These are phyloP conservation scores for Natator depressus DNA, from an alignment of 2,113 vertebrate species.

Conservation along the genomic window DNA sequence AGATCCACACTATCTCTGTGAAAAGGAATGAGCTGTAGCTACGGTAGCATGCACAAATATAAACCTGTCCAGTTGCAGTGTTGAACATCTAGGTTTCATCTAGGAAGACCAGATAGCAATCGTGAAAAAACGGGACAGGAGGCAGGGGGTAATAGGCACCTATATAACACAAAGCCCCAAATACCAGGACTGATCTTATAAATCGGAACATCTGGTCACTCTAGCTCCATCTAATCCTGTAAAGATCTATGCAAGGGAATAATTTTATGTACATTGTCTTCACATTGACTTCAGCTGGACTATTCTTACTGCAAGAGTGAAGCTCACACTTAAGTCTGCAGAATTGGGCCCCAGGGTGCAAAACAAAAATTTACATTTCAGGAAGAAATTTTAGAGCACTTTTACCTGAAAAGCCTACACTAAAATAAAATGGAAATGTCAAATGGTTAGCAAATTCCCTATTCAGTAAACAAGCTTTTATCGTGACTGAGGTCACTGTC, in stretches of 20 bases:
- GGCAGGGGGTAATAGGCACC: too few species aligned
- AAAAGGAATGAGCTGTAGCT: background rate
- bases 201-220: too few species aligned
- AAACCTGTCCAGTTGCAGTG: background rate
- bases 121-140: too few species aligned
- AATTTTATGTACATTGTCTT: background rate
- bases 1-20: background rate
- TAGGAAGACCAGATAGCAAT: too few species aligned
- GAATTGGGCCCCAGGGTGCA: background rate
- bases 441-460: background rate
- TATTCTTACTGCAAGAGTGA: background rate
- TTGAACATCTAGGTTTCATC: background rate
- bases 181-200: too few species aligned
- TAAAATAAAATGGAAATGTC: background rate
- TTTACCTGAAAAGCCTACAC: background rate
- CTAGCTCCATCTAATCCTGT: background rate
- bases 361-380: background rate
- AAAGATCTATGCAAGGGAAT: background rate
- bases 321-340: background rate
- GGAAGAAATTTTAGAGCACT: background rate
- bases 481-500: background rate
- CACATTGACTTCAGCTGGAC: background rate
- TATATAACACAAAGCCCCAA: too few species aligned
- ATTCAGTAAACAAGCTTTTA: background rate
- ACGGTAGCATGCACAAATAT: rapidly evolving